A percentile compares a stretch with the other conserved stretches of the same genome.
Evolutionary conservation across 2,888 invertebrate species (phyloP).

Genomic region (Drosophila austrosaltans): DNA sequence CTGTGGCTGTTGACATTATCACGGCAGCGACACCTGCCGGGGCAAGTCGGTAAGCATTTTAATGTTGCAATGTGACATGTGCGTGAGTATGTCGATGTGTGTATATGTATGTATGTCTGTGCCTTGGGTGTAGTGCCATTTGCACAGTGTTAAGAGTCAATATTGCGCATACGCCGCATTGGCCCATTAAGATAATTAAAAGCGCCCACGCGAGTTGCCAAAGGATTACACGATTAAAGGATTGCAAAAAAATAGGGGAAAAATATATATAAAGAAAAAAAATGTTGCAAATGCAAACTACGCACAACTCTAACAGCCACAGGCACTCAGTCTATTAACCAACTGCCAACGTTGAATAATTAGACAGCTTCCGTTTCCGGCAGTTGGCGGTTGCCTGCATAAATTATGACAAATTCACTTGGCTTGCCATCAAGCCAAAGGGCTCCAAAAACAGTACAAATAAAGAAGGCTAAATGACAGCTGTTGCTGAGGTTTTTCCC

Average conservation of each 20-base stretch:
- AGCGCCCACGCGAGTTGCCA: constrained; percentile 28
- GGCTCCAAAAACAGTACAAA: constrained; percentile 8
- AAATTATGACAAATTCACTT: constrained; percentile 41
- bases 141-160: constrained; percentile 53
- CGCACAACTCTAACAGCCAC: constrained; percentile 26
- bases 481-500: constrained; percentile 30
- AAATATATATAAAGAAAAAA: not conserved
- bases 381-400: constrained; percentile 41
- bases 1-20: constrained; percentile 69
- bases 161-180: constrained; percentile 55
- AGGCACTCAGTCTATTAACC: constrained; percentile 40
- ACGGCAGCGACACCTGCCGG: constrained; percentile 68
- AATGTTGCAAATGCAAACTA: constrained; percentile 41
- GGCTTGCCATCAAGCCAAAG: constrained; percentile 20
- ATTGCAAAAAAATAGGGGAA: not conserved
- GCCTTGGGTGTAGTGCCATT: constrained; percentile 22
- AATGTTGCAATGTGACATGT: constrained; percentile 65
- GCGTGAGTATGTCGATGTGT: not conserved
- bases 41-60: constrained; percentile 58
- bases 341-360: constrained; percentile 38
- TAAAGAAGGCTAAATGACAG: constrained; percentile 19
- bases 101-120: constrained; percentile 11
- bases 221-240: constrained; percentile 38
- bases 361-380: constrained; percentile 34
- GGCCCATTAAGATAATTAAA: constrained; percentile 71